Base-by-base conservation (phyloP, 2,113 vertebrate genomes). In the Eudyptes chrysolophus region DNA sequence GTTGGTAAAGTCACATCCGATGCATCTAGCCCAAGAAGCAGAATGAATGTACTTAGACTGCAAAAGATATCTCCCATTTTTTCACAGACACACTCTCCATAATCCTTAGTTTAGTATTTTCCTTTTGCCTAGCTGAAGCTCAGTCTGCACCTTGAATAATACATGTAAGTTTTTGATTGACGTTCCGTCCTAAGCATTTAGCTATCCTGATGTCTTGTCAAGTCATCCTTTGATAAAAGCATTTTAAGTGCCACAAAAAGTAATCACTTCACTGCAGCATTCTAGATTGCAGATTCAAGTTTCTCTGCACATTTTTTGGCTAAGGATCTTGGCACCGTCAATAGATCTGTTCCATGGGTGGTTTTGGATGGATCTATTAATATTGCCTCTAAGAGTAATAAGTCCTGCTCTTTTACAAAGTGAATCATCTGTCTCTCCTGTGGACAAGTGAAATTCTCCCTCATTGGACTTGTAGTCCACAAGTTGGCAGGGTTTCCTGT, bases 191-290 rank as follows among this genome's bases (percentile, higher is more conserved):
- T 92, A 93, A 92, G 87, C 82, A 92, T 96, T 97, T 97, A 96
- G 79, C 87, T 97, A 88, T 96, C 92, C 66, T 88, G 82, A 94
- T 95, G 71, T 90, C 92, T 95, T 90, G 92, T 96, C 94, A 96
- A 97, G 92, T 87, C 79, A 84, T 90, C 86, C 94, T 94, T 94
- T 94, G 95, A 96, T 97, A 96, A 96, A 96, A 96, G 86, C 90
- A 58, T 97, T 96, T 96, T 90, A 92, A 83, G 46, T 89, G 94
- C 83, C 88, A 94, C 71, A 83, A 81, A 94, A 95, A 69, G 83
- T 94, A 96, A 95, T 96, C 92, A 86, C 79, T 93, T 96, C 83
- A 75, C 75, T 88, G 89, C 94, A 58, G 87, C 83, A 55, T 87
- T 95, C 65, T 97, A 81, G 76, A 68, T 92, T 96, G 92, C 89